Evolutionary conservation across 2,113 vertebrate species (phyloP).

Genomic region (Psophia crepitans): DNA sequence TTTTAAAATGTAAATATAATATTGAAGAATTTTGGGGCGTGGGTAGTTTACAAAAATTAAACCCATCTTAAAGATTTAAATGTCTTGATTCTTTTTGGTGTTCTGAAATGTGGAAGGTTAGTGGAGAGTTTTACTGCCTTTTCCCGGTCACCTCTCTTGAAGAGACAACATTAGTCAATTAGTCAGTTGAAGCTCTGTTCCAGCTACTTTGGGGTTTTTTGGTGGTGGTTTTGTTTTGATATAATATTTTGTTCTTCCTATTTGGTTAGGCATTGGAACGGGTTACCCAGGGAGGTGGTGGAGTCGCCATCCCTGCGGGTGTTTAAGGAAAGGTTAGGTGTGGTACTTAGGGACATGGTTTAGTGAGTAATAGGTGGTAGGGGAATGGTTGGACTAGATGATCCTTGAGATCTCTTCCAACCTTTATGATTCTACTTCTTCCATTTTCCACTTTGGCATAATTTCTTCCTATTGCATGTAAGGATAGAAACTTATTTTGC

Average conservation of each 20-base stretch:
- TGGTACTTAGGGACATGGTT: too few species aligned
- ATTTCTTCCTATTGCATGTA: background rate
- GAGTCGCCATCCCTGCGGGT: too few species aligned
- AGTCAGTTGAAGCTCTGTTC: background rate
- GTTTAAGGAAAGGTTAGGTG: too few species aligned
- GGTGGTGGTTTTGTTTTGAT: background rate
- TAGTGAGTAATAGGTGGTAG: too few species aligned
- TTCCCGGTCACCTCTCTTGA: background rate
- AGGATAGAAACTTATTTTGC: background rate
- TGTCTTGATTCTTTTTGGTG: background rate
- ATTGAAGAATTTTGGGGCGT: background rate
- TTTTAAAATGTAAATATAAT: background rate
- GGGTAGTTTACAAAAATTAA: background rate
- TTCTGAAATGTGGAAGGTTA: background rate
- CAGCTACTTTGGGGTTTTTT: background rate
- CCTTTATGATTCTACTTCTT: too few species aligned
- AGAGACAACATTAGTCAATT: background rate
- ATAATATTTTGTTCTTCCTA: background rate
- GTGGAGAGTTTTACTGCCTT: background rate
- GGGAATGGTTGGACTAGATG: too few species aligned
- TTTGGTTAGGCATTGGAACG: too few species aligned
- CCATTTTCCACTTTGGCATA: background rate
- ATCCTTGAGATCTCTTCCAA: too few species aligned
- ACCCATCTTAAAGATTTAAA: background rate
- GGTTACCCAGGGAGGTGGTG: too few species aligned